phyloP scores from a whole-genome alignment of 2,113 vertebrate genomes.

The Atrichornis clamosus region DNA sequence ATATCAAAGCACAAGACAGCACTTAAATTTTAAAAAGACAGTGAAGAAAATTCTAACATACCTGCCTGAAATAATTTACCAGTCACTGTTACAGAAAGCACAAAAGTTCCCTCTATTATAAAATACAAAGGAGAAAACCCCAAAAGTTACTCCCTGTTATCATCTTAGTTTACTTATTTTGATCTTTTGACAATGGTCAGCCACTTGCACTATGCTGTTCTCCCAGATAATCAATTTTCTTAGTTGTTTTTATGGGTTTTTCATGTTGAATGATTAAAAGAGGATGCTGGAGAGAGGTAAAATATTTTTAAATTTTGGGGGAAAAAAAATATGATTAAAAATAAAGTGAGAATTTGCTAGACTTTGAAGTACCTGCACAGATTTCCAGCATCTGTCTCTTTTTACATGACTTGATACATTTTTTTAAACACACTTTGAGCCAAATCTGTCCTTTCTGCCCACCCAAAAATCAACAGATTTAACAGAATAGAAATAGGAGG shows the following conservation, averaged over 20 bases:
- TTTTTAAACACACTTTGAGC: not conserved
- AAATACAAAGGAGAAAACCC: accelerated
- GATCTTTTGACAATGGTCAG: not conserved
- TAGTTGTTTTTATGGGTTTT: not conserved
- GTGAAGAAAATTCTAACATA: not conserved
- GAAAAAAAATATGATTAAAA: accelerated
- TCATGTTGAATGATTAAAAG: not conserved
- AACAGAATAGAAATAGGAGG: not conserved
- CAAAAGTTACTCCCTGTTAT: not conserved
- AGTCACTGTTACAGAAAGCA: not conserved
- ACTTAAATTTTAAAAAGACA: not conserved
- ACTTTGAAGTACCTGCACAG: not conserved
- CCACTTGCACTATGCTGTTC: not conserved
- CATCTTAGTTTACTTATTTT: not conserved
- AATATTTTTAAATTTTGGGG: not conserved
- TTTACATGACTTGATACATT: not conserved
- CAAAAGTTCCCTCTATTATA: not conserved
- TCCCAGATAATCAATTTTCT: not conserved
- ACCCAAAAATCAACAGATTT: constrained; percentile 1
- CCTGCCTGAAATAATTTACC: not conserved
- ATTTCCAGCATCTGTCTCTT: not conserved
- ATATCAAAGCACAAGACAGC: not conserved
- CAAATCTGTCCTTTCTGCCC: not conserved
- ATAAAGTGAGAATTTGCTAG: not conserved
- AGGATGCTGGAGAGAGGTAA: not conserved